These are phyloP conservation scores for Oceanodroma leucorhoa DNA, from an alignment of 2,797 vertebrate species.

Conservation along the genomic window DNA sequence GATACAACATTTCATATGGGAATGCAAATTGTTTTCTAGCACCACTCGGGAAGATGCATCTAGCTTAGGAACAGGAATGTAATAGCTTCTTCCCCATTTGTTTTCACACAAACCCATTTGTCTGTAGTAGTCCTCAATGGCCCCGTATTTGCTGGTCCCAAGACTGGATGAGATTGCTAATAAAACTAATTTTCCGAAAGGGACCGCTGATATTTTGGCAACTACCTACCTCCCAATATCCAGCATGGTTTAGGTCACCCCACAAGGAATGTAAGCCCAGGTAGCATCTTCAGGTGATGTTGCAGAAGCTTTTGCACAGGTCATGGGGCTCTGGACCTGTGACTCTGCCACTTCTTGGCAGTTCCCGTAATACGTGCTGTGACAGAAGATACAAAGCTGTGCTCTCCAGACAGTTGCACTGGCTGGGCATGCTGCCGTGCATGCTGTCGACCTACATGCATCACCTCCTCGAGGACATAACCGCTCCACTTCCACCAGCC, in stretches of 20 bases:
- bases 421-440: not conserved
- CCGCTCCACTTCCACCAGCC: not conserved
- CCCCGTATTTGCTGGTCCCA: not conserved
- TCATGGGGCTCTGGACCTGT: not conserved
- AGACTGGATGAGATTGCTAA: no score
- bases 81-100: not conserved
- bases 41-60: not conserved
- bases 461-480: not conserved
- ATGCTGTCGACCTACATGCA: accelerated
- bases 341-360: not conserved
- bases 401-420: not conserved
- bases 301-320: not conserved
- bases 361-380: accelerated
- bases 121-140: not conserved
- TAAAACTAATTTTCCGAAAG: not conserved
- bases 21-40: not conserved
- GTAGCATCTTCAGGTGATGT: not conserved
- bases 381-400: not conserved
- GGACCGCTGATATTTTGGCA: not conserved
- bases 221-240: not conserved
- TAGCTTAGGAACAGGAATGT: not conserved
- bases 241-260: accelerated
- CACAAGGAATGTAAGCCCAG: accelerated
- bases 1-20: not conserved
- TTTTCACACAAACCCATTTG: not conserved